phyloP scores from a whole-genome alignment of 2,113 vertebrate species.

The Gracilinanus agilis region DNA sequence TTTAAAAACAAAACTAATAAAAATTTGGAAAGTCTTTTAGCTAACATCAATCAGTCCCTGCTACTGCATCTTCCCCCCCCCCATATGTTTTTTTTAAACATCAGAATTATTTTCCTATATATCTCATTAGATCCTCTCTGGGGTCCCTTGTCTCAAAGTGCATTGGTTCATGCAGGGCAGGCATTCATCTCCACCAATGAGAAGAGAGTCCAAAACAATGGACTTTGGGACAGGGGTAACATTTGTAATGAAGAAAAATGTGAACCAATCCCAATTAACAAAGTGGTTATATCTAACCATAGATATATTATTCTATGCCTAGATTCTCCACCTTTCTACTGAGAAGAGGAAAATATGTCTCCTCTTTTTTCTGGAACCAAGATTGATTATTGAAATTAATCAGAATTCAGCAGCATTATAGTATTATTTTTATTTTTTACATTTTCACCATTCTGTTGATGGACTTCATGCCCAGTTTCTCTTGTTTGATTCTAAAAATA shows the following conservation, averaged over 20 bases:
- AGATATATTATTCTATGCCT: background rate
- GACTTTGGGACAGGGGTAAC: background rate
- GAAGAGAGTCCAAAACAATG: background rate
- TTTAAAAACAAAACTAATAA: too few relatives aligned
- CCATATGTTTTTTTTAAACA: background rate
- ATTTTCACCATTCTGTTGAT: background rate
- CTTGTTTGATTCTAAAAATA: background rate
- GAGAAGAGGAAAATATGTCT: background rate
- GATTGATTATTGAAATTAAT: background rate
- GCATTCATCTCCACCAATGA: background rate
- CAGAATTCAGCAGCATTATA: background rate
- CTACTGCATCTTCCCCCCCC: background rate
- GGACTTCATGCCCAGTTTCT: background rate
- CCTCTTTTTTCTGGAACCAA: background rate
- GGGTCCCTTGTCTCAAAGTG: background rate
- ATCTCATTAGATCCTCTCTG: background rate
- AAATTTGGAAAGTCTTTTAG: background rate
- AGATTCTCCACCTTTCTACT: background rate
- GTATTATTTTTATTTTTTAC: background rate
- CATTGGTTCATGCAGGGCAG: background rate
- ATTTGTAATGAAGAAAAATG: background rate
- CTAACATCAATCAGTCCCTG: background rate
- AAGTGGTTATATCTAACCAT: background rate
- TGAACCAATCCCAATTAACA: background rate
- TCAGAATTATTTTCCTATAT: background rate